Conservation (phyloP, 2,888 invertebrate species). For the Dichetophora obliterata region DNA sequence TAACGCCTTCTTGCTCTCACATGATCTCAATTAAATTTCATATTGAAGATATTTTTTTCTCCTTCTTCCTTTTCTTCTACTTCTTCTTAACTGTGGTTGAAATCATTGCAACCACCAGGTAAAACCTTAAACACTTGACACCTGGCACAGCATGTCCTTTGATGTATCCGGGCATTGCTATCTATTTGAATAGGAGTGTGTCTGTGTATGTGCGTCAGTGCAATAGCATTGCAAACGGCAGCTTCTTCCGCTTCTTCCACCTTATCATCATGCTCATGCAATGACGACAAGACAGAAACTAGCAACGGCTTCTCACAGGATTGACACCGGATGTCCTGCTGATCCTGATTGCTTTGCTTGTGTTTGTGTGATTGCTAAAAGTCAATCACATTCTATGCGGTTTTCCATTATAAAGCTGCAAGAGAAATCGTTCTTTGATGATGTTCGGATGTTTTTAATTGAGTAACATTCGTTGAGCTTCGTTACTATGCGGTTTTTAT, state of each 20-base stretch:
- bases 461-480: not conserved
- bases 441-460: constrained; percentile 22
- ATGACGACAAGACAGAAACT: not conserved
- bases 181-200: too few species aligned
- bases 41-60: not conserved
- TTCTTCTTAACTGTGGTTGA: constrained; percentile 13
- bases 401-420: constrained; percentile 3
- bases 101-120: constrained; percentile 30
- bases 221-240: constrained; percentile 1
- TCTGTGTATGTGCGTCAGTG: too few species aligned
- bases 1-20: not conserved
- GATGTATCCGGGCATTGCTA: not conserved
- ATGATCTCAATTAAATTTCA: constrained; percentile 15
- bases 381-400: constrained; percentile 32
- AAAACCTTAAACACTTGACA: constrained; percentile 27
- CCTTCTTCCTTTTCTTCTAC: too few species aligned
- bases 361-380: not conserved
- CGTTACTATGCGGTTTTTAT: not conserved
- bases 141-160: constrained; percentile 11
- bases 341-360: not conserved
- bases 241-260: not conserved
- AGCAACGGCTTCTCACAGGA: constrained; percentile 8
- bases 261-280: not conserved
- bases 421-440: constrained; percentile 38
- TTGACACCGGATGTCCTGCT: constrained; percentile 2